A percentile compares a stretch with the other conserved stretches of the same genome.
phyloP scores from a whole-genome alignment of 2,113 vertebrate species.

The Perognathus longimembris region DNA sequence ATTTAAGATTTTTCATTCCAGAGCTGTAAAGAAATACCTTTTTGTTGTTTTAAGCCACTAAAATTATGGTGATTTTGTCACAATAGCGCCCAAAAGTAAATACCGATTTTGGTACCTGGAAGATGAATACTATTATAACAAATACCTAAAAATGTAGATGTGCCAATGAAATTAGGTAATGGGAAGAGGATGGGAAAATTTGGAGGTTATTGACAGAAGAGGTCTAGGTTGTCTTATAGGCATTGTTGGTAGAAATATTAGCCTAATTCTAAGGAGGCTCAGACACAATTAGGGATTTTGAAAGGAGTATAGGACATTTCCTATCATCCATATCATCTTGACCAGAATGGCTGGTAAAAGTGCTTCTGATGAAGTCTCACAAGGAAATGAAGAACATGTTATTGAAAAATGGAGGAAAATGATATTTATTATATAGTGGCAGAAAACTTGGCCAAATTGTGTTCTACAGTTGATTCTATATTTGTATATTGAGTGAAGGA shows the following conservation, averaged over 20 bases:
- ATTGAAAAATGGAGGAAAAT: not conserved
- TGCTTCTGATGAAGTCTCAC: not conserved
- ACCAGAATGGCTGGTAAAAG: not conserved
- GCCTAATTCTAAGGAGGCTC: not conserved
- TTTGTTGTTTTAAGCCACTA: not conserved
- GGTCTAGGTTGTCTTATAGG: not conserved
- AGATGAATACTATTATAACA: not conserved
- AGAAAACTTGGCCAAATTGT: conserved; percentile 5
- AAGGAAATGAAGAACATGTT: conserved; percentile 6
- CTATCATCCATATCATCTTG: no score
- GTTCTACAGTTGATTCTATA: not conserved
- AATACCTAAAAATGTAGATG: not conserved
- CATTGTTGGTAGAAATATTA: not conserved
- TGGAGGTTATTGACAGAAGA: not conserved
- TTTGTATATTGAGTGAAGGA: not conserved
- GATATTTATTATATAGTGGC: not conserved
- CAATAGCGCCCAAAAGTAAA: not conserved
- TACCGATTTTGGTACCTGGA: not conserved
- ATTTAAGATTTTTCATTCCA: not conserved
- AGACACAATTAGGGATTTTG: not conserved
- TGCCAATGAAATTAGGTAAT: not conserved
- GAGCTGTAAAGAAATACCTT: not conserved
- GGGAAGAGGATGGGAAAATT: not conserved
- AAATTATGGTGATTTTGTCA: not conserved
- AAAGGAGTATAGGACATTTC: not conserved